Evolutionary conservation across 2,888 invertebrate species (phyloP).

Genomic region (Chouioia cunea): DNA sequence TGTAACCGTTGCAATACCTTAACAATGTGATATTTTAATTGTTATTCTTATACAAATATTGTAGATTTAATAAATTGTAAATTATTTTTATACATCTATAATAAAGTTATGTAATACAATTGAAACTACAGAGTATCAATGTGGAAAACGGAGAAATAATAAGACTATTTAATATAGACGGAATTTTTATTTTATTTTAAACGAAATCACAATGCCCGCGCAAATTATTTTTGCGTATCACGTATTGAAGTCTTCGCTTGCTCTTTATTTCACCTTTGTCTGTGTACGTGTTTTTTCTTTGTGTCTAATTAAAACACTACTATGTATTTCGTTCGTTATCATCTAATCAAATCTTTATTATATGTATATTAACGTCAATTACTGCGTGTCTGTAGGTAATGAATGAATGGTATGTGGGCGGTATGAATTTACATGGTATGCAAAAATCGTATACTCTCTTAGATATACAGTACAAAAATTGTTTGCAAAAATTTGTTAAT

Average conservation of each 20-base stretch:
- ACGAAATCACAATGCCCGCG: slow-evolving; percentile 59
- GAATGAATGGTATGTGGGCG: slow-evolving; percentile 49
- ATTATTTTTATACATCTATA: neutral
- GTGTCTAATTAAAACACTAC: slow-evolving; percentile 46
- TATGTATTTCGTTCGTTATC: slow-evolving; percentile 54
- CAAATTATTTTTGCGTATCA: slow-evolving; percentile 58
- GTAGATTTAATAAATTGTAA: neutral
- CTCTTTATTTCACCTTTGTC: slow-evolving; percentile 41
- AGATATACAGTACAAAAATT: slow-evolving; percentile 39
- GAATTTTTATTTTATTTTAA: slow-evolving; percentile 56
- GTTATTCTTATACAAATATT: neutral
- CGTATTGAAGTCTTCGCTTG: slow-evolving; percentile 51
- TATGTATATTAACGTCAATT: slow-evolving; percentile 51
- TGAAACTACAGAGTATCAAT: neutral
- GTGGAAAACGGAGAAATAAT: slow-evolving; percentile 32
- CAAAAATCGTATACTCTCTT: slow-evolving; percentile 41
- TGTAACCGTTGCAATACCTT: slow-evolving; percentile 37
- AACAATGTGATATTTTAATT: slow-evolving; percentile 3
- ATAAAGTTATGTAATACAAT: neutral
- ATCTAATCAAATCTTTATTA: slow-evolving; percentile 53
- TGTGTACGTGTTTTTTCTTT: slow-evolving; percentile 32
- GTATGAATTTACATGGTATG: slow-evolving; percentile 48
- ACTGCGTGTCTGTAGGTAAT: slow-evolving; percentile 45
- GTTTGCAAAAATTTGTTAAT: slow-evolving; percentile 7
- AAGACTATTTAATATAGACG: slow-evolving; percentile 53